Conservation (phyloP, 2,888 invertebrate species). For the Crepidodera aurea region DNA sequence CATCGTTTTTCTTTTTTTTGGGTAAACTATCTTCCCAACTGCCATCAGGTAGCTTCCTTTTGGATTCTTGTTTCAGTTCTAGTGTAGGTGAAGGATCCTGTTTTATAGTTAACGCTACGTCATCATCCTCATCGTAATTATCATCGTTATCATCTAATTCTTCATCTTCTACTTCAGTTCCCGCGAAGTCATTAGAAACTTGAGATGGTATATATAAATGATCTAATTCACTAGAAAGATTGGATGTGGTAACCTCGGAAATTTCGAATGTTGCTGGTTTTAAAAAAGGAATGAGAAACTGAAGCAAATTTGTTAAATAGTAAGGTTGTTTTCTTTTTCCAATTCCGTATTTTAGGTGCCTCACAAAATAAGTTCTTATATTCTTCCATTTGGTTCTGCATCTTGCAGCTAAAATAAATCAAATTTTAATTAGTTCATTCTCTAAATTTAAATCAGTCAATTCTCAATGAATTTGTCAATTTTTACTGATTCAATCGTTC, state of each 20-base stretch:
- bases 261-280: not conserved
- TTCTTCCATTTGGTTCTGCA: not conserved
- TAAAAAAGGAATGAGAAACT: not conserved
- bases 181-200: not conserved
- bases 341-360: not conserved
- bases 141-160: not conserved
- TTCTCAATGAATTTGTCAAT: too few relatives aligned
- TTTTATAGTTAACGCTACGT: not conserved
- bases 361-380: not conserved
- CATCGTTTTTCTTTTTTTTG: not conserved
- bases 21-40: not conserved
- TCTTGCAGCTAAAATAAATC: not conserved
- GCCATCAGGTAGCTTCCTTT: not conserved
- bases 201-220: not conserved
- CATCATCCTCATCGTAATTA: not conserved
- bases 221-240: not conserved
- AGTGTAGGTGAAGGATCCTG: not conserved
- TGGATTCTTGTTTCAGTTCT: not conserved
- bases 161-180: not conserved
- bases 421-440: not conserved
- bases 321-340: not conserved
- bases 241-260: not conserved
- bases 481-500: too few relatives aligned
- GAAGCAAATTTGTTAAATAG: not conserved
- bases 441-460: too few relatives aligned